These are phyloP conservation scores for Polyploca ridens DNA, from an alignment of 2,888 invertebrate species.

Conservation along the genomic window DNA sequence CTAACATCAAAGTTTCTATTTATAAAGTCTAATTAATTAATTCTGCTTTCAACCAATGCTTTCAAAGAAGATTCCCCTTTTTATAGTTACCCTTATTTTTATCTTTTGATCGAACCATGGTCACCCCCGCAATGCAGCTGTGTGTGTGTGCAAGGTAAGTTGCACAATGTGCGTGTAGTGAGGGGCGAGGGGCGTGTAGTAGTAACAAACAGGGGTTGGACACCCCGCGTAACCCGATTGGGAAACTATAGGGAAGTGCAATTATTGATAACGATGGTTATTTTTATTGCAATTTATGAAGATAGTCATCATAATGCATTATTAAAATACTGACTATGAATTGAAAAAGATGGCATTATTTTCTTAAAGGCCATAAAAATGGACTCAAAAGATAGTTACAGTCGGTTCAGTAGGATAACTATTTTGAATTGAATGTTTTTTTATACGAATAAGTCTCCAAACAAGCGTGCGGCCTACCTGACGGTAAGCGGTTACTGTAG, in stretches of 20 bases:
- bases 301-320: no score
- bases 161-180: slow-evolving; percentile 61
- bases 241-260: slow-evolving; percentile 67
- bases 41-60: not conserved
- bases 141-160: slow-evolving; percentile 40
- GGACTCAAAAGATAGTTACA: no score
- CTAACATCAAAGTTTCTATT: not conserved
- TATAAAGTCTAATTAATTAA: not conserved
- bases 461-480: no score
- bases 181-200: slow-evolving; percentile 20
- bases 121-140: slow-evolving; percentile 49
- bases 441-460: no score
- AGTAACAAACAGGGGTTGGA: slow-evolving; percentile 45
- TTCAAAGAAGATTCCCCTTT: not conserved
- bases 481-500: no score
- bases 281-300: slow-evolving; percentile 18
- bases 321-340: no score
- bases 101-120: slow-evolving; percentile 21
- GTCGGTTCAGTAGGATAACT: not conserved
- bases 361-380: no score
- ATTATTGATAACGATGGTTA: slow-evolving; percentile 26
- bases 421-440: no score
- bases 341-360: no score
- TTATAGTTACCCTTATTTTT: not conserved
- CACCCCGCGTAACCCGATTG: slow-evolving; percentile 62